A percentile compares a stretch with the other conserved stretches of the same genome.
These are phyloP conservation scores for Gryllus longicercus DNA, from an alignment of 2,888 invertebrate species.

Conservation along the genomic window DNA sequence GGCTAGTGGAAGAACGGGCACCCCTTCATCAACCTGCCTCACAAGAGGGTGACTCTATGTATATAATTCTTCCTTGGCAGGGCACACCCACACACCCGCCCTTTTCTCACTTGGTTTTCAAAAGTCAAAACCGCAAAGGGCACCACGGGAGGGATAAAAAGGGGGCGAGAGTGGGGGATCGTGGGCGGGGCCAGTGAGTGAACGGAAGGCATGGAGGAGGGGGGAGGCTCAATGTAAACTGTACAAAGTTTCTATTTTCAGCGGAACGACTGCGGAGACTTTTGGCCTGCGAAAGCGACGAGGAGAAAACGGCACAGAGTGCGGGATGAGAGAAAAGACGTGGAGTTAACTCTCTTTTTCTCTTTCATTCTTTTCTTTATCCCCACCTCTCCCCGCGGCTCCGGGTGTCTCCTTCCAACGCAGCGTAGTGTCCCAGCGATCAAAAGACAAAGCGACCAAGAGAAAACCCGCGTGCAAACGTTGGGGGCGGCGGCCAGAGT, in stretches of 20 bases:
- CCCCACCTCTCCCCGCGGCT: neutral
- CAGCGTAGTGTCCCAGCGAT: too few species aligned
- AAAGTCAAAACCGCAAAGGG: conserved; percentile 17
- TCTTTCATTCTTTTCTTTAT: neutral
- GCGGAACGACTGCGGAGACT: neutral
- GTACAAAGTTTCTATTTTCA: neutral
- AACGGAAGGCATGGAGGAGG: neutral
- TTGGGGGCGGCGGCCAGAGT: neutral
- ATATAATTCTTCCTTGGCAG: conserved; percentile 5
- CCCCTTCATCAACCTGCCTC: neutral
- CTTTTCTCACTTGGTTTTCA: conserved; percentile 1
- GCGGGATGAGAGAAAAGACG: neutral
- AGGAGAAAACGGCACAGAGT: neutral
- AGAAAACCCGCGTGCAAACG: neutral
- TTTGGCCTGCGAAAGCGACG: neutral
- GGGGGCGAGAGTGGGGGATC: neutral
- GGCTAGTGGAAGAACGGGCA: neutral
- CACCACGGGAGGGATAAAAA: neutral
- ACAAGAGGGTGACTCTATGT: conserved; percentile 17
- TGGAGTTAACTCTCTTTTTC: conserved; percentile 8
- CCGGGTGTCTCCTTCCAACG: neutral
- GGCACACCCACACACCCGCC: neutral
- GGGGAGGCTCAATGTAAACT: neutral
- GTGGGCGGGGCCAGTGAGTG: neutral
- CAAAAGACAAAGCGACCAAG: neutral